Base-by-base conservation (phyloP, 2,113 vertebrate species). In the Xenotilapia longispinis region DNA sequence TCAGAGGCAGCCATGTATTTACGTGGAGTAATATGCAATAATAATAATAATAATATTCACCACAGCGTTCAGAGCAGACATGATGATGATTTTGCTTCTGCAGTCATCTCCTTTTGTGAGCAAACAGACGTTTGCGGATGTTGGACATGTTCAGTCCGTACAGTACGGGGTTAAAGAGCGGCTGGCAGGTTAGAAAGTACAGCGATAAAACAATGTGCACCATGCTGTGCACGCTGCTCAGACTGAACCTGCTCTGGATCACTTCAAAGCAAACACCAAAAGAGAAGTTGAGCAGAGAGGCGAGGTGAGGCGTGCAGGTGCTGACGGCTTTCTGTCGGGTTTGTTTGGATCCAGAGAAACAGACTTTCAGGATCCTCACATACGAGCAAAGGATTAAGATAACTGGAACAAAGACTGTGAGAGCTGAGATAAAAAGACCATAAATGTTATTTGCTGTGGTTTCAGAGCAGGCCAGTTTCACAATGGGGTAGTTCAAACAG, bases 401-500 rank as follows among this genome's bases (percentile, higher is more conserved):
- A 12, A 70, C 36, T 23, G 63, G 63, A 23, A 40, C 19, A 40
- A 70, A 21, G n/a, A 70, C 63, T 3, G 63, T 70, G 63, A 70
- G 19, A 14, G 11, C 36, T 40, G n/a, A 9, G 11, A 70, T 40
- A 14, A 70, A 21, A 23, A 70, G 63, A 21, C 63, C 63, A 6
- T 68, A 68, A 14, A 68, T 40, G 36, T 68, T 68, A 40, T 68
- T 68, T 21, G 63, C 36, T 23, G 19, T 68, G 36, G 63, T 6
- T 23, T 92, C 91, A 9, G 51, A 88, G 58, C 95, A 96, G 13
- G 94, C 84, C 42, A 94, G 58, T 80, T 90, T 94, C 5, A 93
- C 84, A 7, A 94, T 21, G 9, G 80, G 78, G 45, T 89, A 92
- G 51, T 94, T 95, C 6, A 87, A 60, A 53, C 95, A 96, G 57